These are phyloP conservation scores for Elgaria multicarinata DNA, from an alignment of 2,113 vertebrate species.

Conservation along the genomic window DNA sequence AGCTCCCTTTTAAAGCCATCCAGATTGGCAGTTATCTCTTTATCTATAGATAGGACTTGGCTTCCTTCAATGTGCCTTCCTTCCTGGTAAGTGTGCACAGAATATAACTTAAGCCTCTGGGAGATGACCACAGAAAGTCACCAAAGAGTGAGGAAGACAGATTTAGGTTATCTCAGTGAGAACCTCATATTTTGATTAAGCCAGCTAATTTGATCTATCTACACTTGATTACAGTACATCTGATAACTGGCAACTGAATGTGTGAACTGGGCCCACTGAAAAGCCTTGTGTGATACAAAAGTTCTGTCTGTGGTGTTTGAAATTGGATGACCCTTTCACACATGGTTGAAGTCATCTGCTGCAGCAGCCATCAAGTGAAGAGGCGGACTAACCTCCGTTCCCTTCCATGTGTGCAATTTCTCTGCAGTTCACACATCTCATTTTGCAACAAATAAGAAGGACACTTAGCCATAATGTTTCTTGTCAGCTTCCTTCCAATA, in stretches of 20 bases:
- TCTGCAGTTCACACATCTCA: not conserved
- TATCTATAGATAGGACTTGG: too few species aligned
- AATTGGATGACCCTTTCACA: not conserved
- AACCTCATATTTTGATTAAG: not conserved
- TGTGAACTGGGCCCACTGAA: not conserved
- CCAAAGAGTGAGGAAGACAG: too few species aligned
- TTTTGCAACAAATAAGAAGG: not conserved
- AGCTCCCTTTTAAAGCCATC: too few species aligned
- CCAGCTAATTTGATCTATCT: not conserved
- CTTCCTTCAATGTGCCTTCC: not conserved
- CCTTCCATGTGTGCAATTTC: not conserved
- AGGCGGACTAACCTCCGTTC: too few species aligned
- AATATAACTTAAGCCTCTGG: not conserved
- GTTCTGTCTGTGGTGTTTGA: not conserved
- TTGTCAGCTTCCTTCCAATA: not conserved
- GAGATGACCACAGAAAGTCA: not conserved
- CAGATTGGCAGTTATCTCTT: too few species aligned
- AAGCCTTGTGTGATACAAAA: not conserved
- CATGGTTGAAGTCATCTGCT: not conserved
- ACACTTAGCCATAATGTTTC: not conserved
- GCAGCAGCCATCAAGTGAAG: not conserved
- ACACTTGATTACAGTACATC: not conserved
- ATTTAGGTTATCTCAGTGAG: not conserved
- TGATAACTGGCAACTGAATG: not conserved
- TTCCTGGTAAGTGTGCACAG: not conserved